phyloP scores from a whole-genome alignment of 2,888 invertebrate species.

The Pasiphila rectangulata region DNA sequence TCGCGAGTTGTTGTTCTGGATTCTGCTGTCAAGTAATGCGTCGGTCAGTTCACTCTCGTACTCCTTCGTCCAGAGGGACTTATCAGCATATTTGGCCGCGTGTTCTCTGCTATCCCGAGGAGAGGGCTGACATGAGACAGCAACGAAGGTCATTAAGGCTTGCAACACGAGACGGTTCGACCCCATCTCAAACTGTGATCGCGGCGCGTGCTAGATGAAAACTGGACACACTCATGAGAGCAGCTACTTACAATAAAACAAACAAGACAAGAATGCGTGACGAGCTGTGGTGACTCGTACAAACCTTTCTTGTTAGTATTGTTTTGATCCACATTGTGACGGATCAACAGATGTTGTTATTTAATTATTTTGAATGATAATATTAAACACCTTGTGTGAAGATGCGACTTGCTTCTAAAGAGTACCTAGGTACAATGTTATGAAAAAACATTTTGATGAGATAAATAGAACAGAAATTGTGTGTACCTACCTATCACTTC shows the following conservation, averaged over 20 bases:
- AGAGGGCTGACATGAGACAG: constrained; percentile 39
- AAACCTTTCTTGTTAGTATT: constrained; percentile 43
- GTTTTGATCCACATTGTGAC: too few species aligned
- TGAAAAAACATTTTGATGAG: too few species aligned
- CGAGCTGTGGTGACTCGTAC: constrained; percentile 43
- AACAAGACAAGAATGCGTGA: constrained; percentile 54
- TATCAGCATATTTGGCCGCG: constrained; percentile 48
- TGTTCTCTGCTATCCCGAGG: constrained; percentile 38
- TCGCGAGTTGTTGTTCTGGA: constrained; percentile 54
- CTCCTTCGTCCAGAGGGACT: constrained; percentile 67
- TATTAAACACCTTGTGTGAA: too few species aligned
- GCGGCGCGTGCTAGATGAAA: constrained; percentile 36
- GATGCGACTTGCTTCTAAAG: too few species aligned
- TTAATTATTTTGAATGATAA: constrained; percentile 24
- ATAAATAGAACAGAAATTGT: too few species aligned
- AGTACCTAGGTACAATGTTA: too few species aligned
- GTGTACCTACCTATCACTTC: too few species aligned
- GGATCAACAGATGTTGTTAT: constrained; percentile 39
- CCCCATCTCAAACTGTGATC: constrained; percentile 53
- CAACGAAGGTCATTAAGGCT: constrained; percentile 38
- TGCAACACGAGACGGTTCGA: constrained; percentile 36
- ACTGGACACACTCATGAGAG: constrained; percentile 39
- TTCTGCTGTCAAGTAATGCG: constrained; percentile 54
- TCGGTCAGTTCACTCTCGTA: constrained; percentile 67
- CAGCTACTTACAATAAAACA: constrained; percentile 42